These are phyloP conservation scores for Berghia stephanieae DNA, from an alignment of 1,140 invertebrate genomes.

Conservation along the genomic window DNA sequence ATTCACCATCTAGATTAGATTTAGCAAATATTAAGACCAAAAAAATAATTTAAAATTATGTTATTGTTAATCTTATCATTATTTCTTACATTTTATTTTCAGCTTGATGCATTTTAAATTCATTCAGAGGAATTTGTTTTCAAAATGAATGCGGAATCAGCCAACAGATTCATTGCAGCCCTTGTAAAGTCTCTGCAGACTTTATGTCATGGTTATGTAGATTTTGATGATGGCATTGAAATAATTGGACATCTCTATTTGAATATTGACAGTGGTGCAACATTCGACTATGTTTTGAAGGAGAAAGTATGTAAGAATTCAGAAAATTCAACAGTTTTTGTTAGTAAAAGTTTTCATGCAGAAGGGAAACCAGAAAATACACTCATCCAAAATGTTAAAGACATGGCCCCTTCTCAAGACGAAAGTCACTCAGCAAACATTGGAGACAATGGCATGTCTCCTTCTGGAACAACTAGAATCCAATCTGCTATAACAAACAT, in stretches of 20 bases:
- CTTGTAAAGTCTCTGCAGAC: constrained; percentile 41
- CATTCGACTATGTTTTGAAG: constrained; percentile 42
- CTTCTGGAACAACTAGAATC: constrained; percentile 37
- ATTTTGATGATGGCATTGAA: constrained; percentile 42
- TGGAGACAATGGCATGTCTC: constrained; percentile 11
- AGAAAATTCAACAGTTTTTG: constrained; percentile 39
- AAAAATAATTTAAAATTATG: too few species aligned
- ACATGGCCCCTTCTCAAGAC: constrained; percentile 11
- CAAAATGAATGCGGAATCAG: constrained; percentile 37
- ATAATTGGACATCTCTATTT: constrained; percentile 46
- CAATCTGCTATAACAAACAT: constrained; percentile 30
- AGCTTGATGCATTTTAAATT: too few species aligned
- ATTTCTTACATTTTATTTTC: too few species aligned
- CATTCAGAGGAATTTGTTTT: too few species aligned
- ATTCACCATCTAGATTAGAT: too few species aligned
- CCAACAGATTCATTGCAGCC: constrained; percentile 38
- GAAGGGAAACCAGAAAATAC: too few species aligned
- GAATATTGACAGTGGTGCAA: constrained; percentile 38
- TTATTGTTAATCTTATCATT: too few species aligned
- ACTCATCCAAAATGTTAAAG: constrained; percentile 23
- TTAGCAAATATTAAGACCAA: too few species aligned
- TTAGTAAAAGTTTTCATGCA: constrained; percentile 44
- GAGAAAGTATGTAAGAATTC: constrained; percentile 44
- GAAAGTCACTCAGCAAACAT: constrained; percentile 6
- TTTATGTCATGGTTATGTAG: constrained; percentile 43